Evolutionary conservation across 2,888 invertebrate species (phyloP), one percentile per base, ranked within the genome.

Genomic region (Hololepta plana): DNA sequence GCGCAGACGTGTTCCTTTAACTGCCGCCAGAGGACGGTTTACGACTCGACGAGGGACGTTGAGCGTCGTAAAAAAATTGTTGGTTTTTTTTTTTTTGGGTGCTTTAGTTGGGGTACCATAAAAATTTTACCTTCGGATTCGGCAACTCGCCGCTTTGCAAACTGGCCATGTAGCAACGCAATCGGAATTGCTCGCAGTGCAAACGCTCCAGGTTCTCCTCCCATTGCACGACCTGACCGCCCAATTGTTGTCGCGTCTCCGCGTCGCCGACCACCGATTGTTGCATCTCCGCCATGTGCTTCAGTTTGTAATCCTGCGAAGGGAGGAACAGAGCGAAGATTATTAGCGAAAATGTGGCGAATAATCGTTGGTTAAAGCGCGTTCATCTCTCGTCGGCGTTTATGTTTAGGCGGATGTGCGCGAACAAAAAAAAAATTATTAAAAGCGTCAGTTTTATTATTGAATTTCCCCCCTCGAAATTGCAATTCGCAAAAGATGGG

Each of bases 281-380:
- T 57, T 95, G 93, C 45, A 93, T 65, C 55, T 93, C 93, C n/a
- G 93, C 91, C 93, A 95, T 93, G 51, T 93, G 91, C 53, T 88
- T 88, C 59, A 93, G 62, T 57, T 93, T 93, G 51, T 87, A 82
- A 60, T 95, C 93, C 93, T 93, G 60, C 42, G 47, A 40, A 38
- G 9, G 15, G 21, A 28, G 16, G 14, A 35, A 4, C 10, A 24
- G 6, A 4, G 12, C 10, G 17, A 10, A 9, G 20, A 17, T 11
- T 8, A 26, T 12, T 20, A 26, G 20, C 10, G 13, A 8, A 23
- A 23, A 23, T 11, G 13, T 12, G 15, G n/a, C 13, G 24, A 24
- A 13, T 7, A 24, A 24, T 24, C 14, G 24, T n/a, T n/a, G n/a
- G n/a, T n/a, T n/a, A n/a, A n/a, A n/a, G n/a, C n/a, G n/a, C n/a